A percentile compares a stretch with the other conserved stretches of the same genome.
Evolutionary conservation across 2,113 vertebrate species (phyloP).

Genomic region (Gymnocephalus cernua): DNA sequence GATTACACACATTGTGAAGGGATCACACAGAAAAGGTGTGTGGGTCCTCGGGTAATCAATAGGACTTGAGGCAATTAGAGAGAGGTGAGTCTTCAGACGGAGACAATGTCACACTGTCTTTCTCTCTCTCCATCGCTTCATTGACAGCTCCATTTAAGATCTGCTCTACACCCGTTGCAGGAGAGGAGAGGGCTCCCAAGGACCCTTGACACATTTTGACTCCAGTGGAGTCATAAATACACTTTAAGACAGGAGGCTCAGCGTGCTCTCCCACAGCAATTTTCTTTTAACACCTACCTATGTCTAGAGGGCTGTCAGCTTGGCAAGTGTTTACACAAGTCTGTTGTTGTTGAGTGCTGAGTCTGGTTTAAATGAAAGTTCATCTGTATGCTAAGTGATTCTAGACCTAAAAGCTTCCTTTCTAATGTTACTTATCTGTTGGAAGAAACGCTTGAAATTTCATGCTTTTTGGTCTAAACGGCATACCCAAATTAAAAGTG

Average conservation of each 20-base stretch:
- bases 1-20: constrained; percentile 65
- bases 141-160: constrained; percentile 54
- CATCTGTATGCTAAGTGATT: not conserved
- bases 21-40: constrained; percentile 64
- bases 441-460: too few relatives aligned
- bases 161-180: constrained; percentile 34
- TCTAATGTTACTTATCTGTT: not conserved
- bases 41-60: constrained; percentile 70
- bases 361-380: not conserved
- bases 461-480: too few relatives aligned
- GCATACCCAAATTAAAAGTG: too few relatives aligned
- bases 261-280: constrained; percentile 24
- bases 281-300: constrained; percentile 2
- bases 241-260: constrained; percentile 37
- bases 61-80: constrained; percentile 71
- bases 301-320: constrained; percentile 23
- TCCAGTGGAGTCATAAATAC: constrained; percentile 57
- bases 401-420: not conserved
- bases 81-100: constrained; percentile 59
- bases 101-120: constrained; percentile 58
- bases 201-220: constrained; percentile 55
- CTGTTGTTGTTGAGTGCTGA: constrained; percentile 7
- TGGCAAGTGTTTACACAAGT: constrained; percentile 14
- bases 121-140: constrained; percentile 17
- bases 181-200: constrained; percentile 34